These are phyloP conservation scores for Hyaena hyaena DNA, from an alignment of 2,113 vertebrate species.

Conservation along the genomic window DNA sequence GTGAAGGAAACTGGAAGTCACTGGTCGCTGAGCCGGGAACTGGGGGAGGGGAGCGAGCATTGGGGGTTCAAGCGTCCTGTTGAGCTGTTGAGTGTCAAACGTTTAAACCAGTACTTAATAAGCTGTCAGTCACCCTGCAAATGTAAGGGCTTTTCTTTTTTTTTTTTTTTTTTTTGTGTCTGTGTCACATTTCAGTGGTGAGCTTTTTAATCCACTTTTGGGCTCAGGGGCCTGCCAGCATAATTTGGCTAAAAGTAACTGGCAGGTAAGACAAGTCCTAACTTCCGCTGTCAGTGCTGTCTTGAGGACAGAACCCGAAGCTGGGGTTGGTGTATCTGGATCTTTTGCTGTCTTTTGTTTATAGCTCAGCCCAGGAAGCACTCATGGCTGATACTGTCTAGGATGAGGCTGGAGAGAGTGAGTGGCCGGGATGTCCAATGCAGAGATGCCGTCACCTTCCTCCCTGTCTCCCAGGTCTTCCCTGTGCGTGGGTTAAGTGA, in stretches of 20 bases:
- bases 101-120: background rate
- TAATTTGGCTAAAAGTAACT: background rate
- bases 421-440: rapidly evolving
- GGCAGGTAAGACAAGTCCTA: background rate
- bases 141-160: background rate
- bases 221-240: background rate
- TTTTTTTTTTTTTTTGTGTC: background rate
- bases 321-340: background rate
- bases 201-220: background rate
- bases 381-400: background rate
- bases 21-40: background rate
- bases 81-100: background rate
- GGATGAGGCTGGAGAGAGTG: background rate
- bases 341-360: background rate
- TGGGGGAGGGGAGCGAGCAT: background rate
- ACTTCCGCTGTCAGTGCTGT: background rate
- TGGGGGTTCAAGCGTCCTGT: background rate
- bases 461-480: background rate
- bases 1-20: background rate
- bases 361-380: background rate
- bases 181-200: background rate
- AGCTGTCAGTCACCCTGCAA: background rate
- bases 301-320: background rate
- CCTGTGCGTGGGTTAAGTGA: background rate
- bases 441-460: background rate